phyloP scores from a whole-genome alignment of 2,797 vertebrate species.

The Melopsittacus undulatus region DNA sequence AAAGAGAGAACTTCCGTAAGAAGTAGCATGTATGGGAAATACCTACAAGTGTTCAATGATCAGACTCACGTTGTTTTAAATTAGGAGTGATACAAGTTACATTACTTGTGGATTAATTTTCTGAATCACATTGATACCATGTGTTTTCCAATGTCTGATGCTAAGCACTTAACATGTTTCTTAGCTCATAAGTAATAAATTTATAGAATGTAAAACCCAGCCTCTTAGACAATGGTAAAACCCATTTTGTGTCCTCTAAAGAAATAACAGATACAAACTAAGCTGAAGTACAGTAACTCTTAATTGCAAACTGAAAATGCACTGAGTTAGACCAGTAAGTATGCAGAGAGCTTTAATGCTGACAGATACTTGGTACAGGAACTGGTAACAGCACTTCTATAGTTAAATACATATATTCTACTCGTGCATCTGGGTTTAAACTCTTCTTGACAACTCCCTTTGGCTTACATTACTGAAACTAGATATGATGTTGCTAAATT shows the following conservation, averaged over 20 bases:
- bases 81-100: background rate
- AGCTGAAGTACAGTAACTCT: background rate
- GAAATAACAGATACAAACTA: background rate
- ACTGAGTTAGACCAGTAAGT: background rate
- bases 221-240: background rate
- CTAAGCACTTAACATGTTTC: background rate
- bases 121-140: background rate
- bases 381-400: background rate
- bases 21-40: background rate
- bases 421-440: conserved; percentile 1
- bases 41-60: background rate
- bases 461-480: conserved; percentile 4
- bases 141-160: background rate
- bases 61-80: background rate
- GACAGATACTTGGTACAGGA: background rate
- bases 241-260: background rate
- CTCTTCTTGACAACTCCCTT: background rate
- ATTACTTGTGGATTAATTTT: background rate
- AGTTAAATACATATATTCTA: background rate
- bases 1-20: background rate
- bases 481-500: conserved; percentile 10
- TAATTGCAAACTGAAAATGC: background rate
- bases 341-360: background rate
- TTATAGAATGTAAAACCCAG: background rate
- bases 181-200: background rate